phyloP scores from a whole-genome alignment of 2,888 invertebrate genomes.

The Sinodicranocentrus sp. region DNA sequence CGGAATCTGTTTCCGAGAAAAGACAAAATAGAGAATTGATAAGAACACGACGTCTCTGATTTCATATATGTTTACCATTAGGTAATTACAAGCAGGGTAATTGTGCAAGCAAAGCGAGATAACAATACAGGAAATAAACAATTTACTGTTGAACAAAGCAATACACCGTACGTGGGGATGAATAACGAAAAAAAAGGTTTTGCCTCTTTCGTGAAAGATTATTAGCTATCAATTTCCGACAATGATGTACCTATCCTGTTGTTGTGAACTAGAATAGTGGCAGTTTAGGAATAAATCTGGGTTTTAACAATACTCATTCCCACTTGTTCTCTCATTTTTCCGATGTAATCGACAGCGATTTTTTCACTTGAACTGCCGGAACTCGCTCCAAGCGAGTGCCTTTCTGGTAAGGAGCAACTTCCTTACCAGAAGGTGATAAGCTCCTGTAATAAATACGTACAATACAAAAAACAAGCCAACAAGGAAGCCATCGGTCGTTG shows the following conservation, averaged over 20 bases:
- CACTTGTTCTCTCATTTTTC: constrained; percentile 13
- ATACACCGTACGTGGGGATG: background rate
- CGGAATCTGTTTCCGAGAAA: constrained; percentile 73
- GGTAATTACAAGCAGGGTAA: too few relatives aligned
- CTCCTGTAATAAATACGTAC: constrained; percentile 67
- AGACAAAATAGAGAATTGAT: constrained; percentile 27
- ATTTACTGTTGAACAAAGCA: background rate
- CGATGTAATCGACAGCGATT: constrained; percentile 37
- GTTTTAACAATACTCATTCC: constrained; percentile 11
- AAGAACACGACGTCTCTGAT: constrained; percentile 13
- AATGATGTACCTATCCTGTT: constrained; percentile 18
- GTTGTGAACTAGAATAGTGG: background rate
- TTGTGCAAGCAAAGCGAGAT: too few relatives aligned
- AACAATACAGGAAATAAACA: background rate
- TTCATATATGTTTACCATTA: too few relatives aligned
- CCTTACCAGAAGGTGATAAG: constrained; percentile 70
- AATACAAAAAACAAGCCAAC: constrained; percentile 25
- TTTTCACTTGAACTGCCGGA: constrained; percentile 66
- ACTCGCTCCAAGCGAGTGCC: constrained; percentile 21
- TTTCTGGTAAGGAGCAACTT: constrained; percentile 54
- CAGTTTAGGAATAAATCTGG: background rate
- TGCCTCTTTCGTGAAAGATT: constrained; percentile 32
- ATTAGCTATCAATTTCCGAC: constrained; percentile 68
- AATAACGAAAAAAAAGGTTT: constrained; percentile 30
- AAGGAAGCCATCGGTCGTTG: background rate